Evolutionary conservation across 2,113 vertebrate genomes (phyloP).

Genomic region (Centropus bengalensis): DNA sequence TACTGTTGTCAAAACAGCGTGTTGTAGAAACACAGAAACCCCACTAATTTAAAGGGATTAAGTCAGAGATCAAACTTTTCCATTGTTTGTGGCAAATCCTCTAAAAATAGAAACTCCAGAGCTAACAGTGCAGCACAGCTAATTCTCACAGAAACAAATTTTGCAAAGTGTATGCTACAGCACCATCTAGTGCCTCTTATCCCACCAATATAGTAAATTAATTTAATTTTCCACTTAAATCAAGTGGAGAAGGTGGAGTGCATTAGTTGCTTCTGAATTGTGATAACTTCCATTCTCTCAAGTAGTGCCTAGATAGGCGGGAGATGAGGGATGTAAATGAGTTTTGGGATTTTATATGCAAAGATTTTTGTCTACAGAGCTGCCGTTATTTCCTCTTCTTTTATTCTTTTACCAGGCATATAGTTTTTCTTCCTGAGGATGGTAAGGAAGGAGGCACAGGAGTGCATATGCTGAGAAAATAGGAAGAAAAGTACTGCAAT

Average conservation of each 20-base stretch:
- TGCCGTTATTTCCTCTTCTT: neutral
- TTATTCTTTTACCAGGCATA: neutral
- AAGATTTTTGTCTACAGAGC: neutral
- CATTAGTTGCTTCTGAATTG: neutral
- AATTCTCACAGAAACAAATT: neutral
- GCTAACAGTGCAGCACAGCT: neutral
- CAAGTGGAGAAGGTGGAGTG: neutral
- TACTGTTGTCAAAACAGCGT: neutral
- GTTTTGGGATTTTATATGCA: neutral
- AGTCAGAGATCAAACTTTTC: neutral
- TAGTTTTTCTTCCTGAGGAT: neutral
- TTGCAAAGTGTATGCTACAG: neutral
- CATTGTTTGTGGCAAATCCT: neutral
- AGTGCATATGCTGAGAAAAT: neutral
- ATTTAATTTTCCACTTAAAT: neutral
- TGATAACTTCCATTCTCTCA: neutral
- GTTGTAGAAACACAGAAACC: neutral
- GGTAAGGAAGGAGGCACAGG: neutral
- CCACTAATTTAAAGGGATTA: neutral
- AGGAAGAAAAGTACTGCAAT: neutral
- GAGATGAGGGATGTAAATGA: neutral
- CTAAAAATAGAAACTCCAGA: neutral
- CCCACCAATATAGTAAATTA: neutral
- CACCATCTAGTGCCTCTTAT: slow-evolving; percentile 41
- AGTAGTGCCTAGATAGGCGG: neutral